These are phyloP conservation scores for Limosa lapponica DNA, from an alignment of 2,797 vertebrate species.

Conservation along the genomic window DNA sequence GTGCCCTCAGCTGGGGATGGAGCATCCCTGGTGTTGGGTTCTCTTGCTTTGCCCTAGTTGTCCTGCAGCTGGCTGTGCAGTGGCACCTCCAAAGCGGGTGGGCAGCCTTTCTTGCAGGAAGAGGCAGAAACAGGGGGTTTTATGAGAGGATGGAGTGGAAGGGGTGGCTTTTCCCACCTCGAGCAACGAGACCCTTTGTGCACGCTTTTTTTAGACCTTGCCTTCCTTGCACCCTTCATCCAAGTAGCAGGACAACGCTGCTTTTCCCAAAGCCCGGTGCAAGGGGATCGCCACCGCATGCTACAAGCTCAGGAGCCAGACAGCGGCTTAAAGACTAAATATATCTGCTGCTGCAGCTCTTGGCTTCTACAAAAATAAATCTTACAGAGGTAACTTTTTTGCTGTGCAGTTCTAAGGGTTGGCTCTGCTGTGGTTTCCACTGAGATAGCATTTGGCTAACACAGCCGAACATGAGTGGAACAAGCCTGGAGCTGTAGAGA, in stretches of 20 bases:
- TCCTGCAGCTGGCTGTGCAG: neutral
- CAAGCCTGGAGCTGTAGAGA: constrained; percentile 52
- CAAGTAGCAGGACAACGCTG: neutral
- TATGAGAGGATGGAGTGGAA: neutral
- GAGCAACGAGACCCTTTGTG: neutral
- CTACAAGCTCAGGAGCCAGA: neutral
- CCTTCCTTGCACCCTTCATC: neutral
- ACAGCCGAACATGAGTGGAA: constrained; percentile 8
- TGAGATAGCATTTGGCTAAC: constrained; percentile 47
- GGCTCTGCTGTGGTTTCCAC: constrained; percentile 11
- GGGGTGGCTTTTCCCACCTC: neutral
- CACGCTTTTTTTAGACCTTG: neutral
- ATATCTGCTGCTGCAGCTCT: neutral
- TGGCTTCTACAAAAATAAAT: constrained; percentile 36
- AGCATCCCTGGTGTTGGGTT: neutral
- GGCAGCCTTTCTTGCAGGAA: neutral
- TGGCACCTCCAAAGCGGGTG: neutral
- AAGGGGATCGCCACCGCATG: neutral
- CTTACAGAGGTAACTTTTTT: neutral
- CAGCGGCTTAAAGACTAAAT: constrained; percentile 1
- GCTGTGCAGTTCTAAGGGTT: neutral
- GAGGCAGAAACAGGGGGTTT: neutral
- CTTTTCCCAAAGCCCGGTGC: neutral
- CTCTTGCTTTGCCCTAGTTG: neutral
- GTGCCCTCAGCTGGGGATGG: neutral